A percentile compares a stretch with the other conserved stretches of the same genome.
These are phyloP conservation scores for Eumerus sabulonum DNA, from an alignment of 2,888 invertebrate genomes.

Conservation along the genomic window DNA sequence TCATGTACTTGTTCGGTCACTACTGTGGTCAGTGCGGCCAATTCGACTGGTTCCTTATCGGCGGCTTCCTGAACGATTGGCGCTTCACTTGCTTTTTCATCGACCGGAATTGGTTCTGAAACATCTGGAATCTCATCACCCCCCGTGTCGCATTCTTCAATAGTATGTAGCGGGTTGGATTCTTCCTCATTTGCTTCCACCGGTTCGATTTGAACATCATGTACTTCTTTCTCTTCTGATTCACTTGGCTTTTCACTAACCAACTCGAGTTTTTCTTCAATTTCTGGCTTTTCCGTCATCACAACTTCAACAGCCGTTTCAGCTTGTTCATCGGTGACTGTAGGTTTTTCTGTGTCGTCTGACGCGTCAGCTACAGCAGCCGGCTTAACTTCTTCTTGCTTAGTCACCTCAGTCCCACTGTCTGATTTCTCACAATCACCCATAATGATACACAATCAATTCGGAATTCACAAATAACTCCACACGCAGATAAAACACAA, in stretches of 20 bases:
- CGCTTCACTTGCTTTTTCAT: not conserved
- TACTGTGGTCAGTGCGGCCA: conserved; percentile 25
- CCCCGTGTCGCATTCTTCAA: conserved; percentile 56
- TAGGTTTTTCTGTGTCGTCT: not conserved
- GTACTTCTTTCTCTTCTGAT: not conserved
- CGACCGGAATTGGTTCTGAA: not conserved
- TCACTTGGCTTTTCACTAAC: not conserved
- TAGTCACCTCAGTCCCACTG: not conserved
- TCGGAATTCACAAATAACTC: conserved; percentile 20
- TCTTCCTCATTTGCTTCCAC: not conserved
- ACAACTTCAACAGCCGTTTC: not conserved
- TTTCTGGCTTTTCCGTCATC: not conserved
- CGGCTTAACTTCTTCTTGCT: conserved; percentile 1
- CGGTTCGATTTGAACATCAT: not conserved
- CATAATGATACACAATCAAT: conserved; percentile 34
- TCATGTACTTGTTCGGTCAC: not conserved
- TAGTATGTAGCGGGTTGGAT: not conserved
- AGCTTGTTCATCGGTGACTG: not conserved
- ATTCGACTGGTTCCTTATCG: not conserved
- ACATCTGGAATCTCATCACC: conserved; percentile 48
- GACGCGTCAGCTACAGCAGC: not conserved
- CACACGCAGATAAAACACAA: conserved; percentile 39
- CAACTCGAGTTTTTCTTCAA: not conserved
- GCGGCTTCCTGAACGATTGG: not conserved
- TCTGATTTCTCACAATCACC: conserved; percentile 42